A percentile compares a stretch with the other conserved stretches of the same genome.
Conservation (phyloP, 53 echinoderm and acorn worm species). For the Hippasteria phrygiana region DNA sequence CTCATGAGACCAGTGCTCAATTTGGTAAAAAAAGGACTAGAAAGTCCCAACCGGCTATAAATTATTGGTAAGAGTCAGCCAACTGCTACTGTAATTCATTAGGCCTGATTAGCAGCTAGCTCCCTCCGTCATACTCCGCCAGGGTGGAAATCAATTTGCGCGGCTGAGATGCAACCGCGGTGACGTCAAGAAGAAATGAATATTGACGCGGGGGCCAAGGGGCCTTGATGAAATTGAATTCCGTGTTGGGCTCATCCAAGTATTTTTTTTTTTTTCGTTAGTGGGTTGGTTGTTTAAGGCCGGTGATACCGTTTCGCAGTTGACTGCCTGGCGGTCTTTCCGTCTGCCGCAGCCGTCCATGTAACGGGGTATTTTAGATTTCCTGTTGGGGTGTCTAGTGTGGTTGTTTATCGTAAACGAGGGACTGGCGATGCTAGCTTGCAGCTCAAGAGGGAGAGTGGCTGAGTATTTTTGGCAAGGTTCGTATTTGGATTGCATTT, state of each 20-base stretch:
- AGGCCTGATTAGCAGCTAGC: conserved; percentile 55
- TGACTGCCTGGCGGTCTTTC: conserved; percentile 42
- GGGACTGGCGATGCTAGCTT: background rate
- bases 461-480: background rate
- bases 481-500: background rate
- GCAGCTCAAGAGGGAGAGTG: background rate
- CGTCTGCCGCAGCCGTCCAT: conserved; percentile 14
- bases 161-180: conserved; percentile 51
- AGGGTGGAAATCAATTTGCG: conserved; percentile 51
- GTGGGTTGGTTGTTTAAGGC: conserved; percentile 14
- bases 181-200: conserved; percentile 87
- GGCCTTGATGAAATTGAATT: conserved; percentile 57
- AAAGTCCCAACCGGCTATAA: conserved; percentile 21
- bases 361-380: conserved; percentile 37
- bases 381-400: background rate
- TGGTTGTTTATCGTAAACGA: background rate
- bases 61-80: conserved; percentile 23
- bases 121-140: conserved; percentile 53
- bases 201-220: conserved; percentile 80
- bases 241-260: conserved; percentile 21
- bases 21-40: background rate
- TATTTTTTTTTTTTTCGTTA: conserved; percentile 6
- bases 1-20: background rate
- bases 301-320: conserved; percentile 38
- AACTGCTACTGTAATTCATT: conserved; percentile 64